Conservation (phyloP, 2,888 invertebrate genomes). For the Colostygia pectinataria region DNA sequence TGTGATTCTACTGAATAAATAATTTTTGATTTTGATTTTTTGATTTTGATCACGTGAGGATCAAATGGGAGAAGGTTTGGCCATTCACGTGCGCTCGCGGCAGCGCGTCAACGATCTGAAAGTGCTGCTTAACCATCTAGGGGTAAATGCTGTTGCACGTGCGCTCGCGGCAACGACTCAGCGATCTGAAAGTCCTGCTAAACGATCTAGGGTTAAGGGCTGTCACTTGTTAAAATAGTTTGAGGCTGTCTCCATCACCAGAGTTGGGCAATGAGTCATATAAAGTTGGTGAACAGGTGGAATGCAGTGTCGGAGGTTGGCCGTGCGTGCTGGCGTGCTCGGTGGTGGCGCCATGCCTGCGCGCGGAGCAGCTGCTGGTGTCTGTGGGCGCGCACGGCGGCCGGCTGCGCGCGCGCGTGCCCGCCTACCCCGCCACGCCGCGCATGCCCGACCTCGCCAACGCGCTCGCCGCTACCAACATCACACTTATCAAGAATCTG, state of each 20-base stretch:
- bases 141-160: too few relatives aligned
- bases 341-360: constrained; percentile 93
- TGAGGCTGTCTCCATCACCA: too few relatives aligned
- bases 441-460: constrained; percentile 91
- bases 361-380: constrained; percentile 95
- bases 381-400: constrained; percentile 98
- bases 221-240: too few relatives aligned
- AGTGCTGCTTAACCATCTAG: too few relatives aligned
- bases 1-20: too few relatives aligned
- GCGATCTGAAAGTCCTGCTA: constrained; percentile 90
- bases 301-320: constrained; percentile 90
- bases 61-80: too few relatives aligned
- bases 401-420: constrained; percentile 94
- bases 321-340: constrained; percentile 96
- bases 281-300: too few relatives aligned
- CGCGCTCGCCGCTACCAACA: constrained; percentile 80
- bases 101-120: too few relatives aligned
- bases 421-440: constrained; percentile 92
- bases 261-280: too few relatives aligned
- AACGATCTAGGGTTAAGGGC: constrained; percentile 82
- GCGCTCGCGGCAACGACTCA: constrained; percentile 91
- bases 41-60: too few relatives aligned
- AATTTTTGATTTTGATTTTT: too few relatives aligned
- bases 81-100: too few relatives aligned
- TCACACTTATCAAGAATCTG: constrained; percentile 54